Evolutionary conservation across 2,797 vertebrate species (phyloP).

Genomic region (Bradypus variegatus): DNA sequence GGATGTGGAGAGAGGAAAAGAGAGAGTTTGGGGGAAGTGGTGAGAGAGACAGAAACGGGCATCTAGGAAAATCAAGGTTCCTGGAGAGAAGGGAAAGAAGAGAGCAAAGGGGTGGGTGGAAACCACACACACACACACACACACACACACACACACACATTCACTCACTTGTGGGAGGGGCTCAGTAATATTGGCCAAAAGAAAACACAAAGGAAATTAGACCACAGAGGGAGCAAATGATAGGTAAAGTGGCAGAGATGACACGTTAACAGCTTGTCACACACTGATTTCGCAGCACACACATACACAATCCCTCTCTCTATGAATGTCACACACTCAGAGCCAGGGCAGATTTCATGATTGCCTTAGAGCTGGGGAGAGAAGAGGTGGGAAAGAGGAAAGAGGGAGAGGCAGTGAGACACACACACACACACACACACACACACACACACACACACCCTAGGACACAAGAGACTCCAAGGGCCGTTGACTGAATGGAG

Average conservation of each 20-base stretch:
- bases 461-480: not conserved
- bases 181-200: not conserved
- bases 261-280: not conserved
- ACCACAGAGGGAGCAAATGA: not conserved
- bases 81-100: too few relatives aligned
- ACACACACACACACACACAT: not conserved
- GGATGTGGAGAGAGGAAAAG: not conserved
- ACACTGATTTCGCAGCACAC: not conserved
- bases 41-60: not conserved
- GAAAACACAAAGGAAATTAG: not conserved
- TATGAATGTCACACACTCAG: not conserved
- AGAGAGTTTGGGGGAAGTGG: too few relatives aligned
- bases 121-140: not conserved
- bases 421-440: not conserved
- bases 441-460: not conserved
- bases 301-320: not conserved
- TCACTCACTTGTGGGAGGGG: not conserved
- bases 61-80: not conserved
- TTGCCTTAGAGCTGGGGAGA: not conserved
- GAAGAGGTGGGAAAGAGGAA: not conserved
- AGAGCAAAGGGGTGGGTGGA: not conserved
- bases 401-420: not conserved
- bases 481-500: not conserved
- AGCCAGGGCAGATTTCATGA: not conserved
- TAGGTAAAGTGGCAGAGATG: not conserved